Base-by-base conservation (phyloP, 2,888 invertebrate genomes). In the Ommatoiulus sabulosus region DNA sequence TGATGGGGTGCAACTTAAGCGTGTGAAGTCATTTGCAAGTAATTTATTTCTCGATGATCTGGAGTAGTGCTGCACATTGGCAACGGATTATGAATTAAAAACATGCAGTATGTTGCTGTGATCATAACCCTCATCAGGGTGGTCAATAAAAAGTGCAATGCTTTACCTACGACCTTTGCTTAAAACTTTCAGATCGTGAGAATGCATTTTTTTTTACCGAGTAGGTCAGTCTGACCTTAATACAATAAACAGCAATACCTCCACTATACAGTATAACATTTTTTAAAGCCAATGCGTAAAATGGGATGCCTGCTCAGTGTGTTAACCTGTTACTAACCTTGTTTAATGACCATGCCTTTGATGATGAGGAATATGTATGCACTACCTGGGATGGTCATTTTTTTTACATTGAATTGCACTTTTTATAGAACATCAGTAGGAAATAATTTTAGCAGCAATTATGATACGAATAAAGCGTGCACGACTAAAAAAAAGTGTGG, bases 311-410 rank as follows among this genome's bases (percentile, higher is more conserved):
- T 24, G 72, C 72, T 72, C 72, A n/a, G 72, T 72, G 72, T 72
- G 24, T 72, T 72, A 72, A 72, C 72, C 72, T 72, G 72, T 72
- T 72, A 72, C 72, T 72, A 72, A 72, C 72, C 72, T 72, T 72
- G 72, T 72, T 72, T 72, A 72, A 72, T 72, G 72, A 72, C 72
- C 72, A 72, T 72, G 72, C 72, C 72, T 72, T 72, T 72, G 24
- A n/a, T n/a, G n/a, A n/a, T n/a, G n/a, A 72, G n/a, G 72, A 72
- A n/a, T 72, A 20, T 24, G 20, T 20, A 72, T 72, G 20, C 72
- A 20, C 72, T 72, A 72, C 10, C 24, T 72, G 72, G 72, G 72
- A 72, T 72, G 72, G 72, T 72, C 72, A 72, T 72, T 72, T 72
- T 72, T 72, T 72, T 52, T 24, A 24, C 24, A 10, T 24, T 24